These are phyloP conservation scores for Nomada goodeniana DNA, from an alignment of 2,888 invertebrate species.

Conservation along the genomic window DNA sequence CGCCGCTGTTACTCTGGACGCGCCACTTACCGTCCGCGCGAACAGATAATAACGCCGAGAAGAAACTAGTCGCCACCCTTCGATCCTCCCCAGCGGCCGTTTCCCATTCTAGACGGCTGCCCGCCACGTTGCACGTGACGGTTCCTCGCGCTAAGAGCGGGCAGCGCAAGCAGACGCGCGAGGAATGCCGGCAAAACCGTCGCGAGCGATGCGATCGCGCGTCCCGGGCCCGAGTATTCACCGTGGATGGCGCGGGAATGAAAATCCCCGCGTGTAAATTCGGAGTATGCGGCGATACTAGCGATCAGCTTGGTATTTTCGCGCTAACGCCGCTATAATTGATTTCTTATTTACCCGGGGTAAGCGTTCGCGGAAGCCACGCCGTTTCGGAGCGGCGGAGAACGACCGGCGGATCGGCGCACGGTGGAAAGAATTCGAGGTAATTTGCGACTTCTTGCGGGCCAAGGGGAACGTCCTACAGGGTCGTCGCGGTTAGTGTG, in stretches of 20 bases:
- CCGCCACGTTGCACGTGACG: conserved; percentile 31
- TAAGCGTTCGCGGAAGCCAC: conserved; percentile 47
- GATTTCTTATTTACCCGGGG: conserved; percentile 66
- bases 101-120: neutral
- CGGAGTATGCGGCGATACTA: conserved; percentile 60
- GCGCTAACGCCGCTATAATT: conserved; percentile 59
- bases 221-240: conserved; percentile 39
- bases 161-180: conserved; percentile 70
- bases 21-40: conserved; percentile 67
- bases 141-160: conserved; percentile 69
- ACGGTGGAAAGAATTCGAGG: conserved; percentile 26
- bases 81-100: conserved; percentile 28
- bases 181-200: conserved; percentile 74
- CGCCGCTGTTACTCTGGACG: conserved; percentile 55
- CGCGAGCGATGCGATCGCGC: conserved; percentile 55
- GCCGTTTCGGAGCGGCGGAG: conserved; percentile 5
- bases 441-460: conserved; percentile 19
- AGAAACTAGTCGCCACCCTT: conserved; percentile 72
- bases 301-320: conserved; percentile 60
- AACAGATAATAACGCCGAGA: conserved; percentile 75
- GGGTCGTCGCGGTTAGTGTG: no score
- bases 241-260: conserved; percentile 32
- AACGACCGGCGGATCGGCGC: conserved; percentile 2
- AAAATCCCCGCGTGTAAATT: conserved; percentile 62
- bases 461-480: neutral